These are phyloP conservation scores for Cranoglanis bouderius DNA, from an alignment of 2,113 vertebrate species.

Conservation along the genomic window DNA sequence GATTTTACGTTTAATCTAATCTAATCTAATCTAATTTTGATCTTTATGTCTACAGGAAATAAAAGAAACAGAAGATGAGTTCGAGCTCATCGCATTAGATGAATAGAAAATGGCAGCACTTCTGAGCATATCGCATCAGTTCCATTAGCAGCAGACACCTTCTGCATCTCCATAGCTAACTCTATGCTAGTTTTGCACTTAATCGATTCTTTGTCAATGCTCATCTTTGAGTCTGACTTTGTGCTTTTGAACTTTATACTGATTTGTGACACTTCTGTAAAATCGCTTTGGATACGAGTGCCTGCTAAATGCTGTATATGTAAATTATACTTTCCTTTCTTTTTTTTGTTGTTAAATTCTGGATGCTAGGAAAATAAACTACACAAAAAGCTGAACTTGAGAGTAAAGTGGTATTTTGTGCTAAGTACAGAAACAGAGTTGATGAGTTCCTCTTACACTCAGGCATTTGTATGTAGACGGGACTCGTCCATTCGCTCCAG, in stretches of 20 bases:
- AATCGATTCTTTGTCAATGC: neutral
- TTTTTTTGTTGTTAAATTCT: neutral
- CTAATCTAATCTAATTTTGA: no score
- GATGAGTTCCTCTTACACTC: conserved; percentile 67
- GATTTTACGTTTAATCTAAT: no score
- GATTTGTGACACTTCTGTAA: neutral
- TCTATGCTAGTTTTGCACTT: neutral
- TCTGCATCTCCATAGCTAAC: neutral
- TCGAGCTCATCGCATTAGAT: neutral
- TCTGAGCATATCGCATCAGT: neutral
- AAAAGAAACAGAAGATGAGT: neutral
- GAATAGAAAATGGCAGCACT: neutral
- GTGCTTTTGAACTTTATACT: neutral
- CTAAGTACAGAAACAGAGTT: neutral
- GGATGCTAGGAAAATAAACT: neutral
- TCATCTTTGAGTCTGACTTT: neutral
- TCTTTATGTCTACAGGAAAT: neutral
- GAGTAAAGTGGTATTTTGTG: neutral
- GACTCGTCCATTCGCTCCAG: conserved; percentile 79
- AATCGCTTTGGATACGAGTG: neutral
- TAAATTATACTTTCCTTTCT: neutral
- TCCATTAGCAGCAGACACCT: neutral
- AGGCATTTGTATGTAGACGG: conserved; percentile 65
- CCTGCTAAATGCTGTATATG: neutral
- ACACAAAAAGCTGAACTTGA: neutral